These are phyloP conservation scores for Graphium colonna DNA, from an alignment of 2,888 invertebrate species.

Conservation along the genomic window DNA sequence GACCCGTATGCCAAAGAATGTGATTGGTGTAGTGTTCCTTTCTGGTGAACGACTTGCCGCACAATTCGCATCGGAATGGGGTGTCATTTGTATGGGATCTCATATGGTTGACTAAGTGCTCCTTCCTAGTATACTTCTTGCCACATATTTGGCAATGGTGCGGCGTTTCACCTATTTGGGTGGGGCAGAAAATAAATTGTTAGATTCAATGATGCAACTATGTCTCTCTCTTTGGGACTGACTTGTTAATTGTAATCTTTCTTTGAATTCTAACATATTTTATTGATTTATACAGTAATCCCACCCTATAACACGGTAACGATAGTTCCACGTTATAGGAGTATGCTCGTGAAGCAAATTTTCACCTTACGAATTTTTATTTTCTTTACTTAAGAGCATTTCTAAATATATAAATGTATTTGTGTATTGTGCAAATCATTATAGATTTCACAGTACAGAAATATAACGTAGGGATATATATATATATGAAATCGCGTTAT, in stretches of 20 bases:
- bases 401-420: too few species aligned
- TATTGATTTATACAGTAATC: too few species aligned
- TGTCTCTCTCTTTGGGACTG: conserved; percentile 36
- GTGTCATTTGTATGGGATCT: conserved; percentile 93
- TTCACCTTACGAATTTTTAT: too few species aligned
- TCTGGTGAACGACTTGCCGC: conserved; percentile 92
- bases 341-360: too few species aligned
- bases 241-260: background rate
- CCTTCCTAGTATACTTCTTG: conserved; percentile 93
- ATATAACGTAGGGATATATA: too few species aligned
- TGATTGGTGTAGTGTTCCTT: conserved; percentile 95
- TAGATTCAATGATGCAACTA: conserved; percentile 79
- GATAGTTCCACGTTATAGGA: too few species aligned
- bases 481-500: too few species aligned
- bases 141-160: conserved; percentile 93
- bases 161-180: conserved; percentile 87
- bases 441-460: too few species aligned
- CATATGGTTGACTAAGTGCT: conserved; percentile 93
- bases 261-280: background rate
- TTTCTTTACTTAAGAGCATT: too few species aligned
- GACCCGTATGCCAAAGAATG: conserved; percentile 92
- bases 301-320: too few species aligned
- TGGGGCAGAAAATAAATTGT: conserved; percentile 73
- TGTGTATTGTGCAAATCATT: too few species aligned
- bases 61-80: conserved; percentile 92